These are phyloP conservation scores for Phrixothrix hirtus DNA, from an alignment of 2,888 invertebrate species.

Conservation along the genomic window DNA sequence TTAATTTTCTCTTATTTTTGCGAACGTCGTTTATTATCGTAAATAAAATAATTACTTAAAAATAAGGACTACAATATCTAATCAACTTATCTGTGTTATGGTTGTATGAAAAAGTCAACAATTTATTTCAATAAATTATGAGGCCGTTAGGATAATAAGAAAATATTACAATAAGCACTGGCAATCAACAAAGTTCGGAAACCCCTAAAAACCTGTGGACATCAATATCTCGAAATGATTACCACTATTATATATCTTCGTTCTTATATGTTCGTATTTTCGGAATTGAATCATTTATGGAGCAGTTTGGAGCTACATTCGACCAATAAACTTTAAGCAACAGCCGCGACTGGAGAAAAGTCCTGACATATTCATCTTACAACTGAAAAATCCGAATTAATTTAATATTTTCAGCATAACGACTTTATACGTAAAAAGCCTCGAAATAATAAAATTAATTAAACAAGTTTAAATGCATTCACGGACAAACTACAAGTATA, in stretches of 20 bases:
- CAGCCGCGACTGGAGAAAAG: constrained; percentile 9
- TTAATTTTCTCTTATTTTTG: too few relatives aligned
- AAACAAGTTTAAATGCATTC: not conserved
- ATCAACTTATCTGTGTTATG: not conserved
- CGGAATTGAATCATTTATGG: constrained; percentile 29
- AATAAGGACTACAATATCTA: too few relatives aligned
- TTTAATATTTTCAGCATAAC: too few relatives aligned
- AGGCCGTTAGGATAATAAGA: not conserved
- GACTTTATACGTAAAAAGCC: not conserved
- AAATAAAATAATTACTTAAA: too few relatives aligned
- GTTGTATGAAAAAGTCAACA: not conserved
- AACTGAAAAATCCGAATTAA: not conserved
- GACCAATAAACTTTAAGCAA: constrained; percentile 19
- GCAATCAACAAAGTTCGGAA: constrained; percentile 5
- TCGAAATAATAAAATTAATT: not conserved
- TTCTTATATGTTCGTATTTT: constrained; percentile 29
- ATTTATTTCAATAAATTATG: not conserved
- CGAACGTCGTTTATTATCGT: too few relatives aligned
- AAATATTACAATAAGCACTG: constrained; percentile 2
- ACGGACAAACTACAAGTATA: too few relatives aligned
- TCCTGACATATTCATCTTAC: constrained; percentile 3
- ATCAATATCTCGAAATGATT: constrained; percentile 28
- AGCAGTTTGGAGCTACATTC: constrained; percentile 24
- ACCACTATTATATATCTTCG: constrained; percentile 26
- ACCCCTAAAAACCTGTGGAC: constrained; percentile 23